Base-by-base conservation (phyloP, 1,140 invertebrate species). In the Muscidifurax raptorellus region DNA sequence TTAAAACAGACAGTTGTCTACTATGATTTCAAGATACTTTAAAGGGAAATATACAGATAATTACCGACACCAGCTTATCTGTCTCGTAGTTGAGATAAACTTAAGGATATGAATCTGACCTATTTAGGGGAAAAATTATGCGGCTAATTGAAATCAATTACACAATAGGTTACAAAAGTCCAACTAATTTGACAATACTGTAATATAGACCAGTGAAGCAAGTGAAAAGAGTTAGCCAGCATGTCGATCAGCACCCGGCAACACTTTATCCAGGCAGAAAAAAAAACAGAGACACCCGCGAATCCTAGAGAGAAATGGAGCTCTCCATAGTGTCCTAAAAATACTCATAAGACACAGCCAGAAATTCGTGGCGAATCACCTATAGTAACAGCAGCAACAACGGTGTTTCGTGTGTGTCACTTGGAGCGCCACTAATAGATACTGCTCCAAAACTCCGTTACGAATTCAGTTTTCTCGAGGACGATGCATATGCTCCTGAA, bases 361-460 rank as follows among this genome's bases (percentile, higher is more conserved):
- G 47, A 40, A 82, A 82, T 82, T 74, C 30, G 12, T 22, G 74
- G 15, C 12, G 32, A 64, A 82, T 64, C 18, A 82, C 32, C n/a
- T 71, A n/a, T n/a, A 80, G 36, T 2, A 71, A 7, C 12, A 47
- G 22, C 18, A 67, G 27, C 22, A 10, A 13, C 25, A 69, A 30
- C 66, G 28, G 66, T 13, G n/a, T n/a, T n/a, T n/a, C n/a, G n/a
- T n/a, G 12, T 27, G 25, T 69, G 66, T 69, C 66, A 69, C 25
- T 69, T 18, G 27, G 28, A 69, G 66, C 27, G 66, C 66, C 27
- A 27, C 15, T 30, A n/a, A n/a, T n/a, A 18, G 7, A 10, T 9
- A n/a, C 52, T 59, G 22, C 52, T 59, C 18, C 52, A 22, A 59
- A 59, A 59, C 18, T 59, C 52, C 18, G 52, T 59, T 59, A 59